These are phyloP conservation scores for Lutraria lutraria DNA, from an alignment of 2,888 invertebrate species.

Conservation along the genomic window DNA sequence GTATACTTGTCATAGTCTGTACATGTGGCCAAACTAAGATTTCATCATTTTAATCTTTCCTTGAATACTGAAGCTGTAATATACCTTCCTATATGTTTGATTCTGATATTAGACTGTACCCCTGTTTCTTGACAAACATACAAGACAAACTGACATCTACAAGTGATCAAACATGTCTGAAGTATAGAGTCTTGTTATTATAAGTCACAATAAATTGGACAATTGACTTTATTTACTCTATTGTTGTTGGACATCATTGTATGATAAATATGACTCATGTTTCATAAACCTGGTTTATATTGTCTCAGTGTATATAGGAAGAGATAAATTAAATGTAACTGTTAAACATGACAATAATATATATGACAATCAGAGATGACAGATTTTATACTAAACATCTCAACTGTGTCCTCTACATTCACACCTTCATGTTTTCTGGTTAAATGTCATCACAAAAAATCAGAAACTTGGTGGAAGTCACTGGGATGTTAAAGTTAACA, in stretches of 20 bases:
- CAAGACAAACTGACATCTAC: too few relatives aligned
- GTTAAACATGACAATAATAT: background rate
- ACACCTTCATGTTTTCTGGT: background rate
- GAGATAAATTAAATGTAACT: background rate
- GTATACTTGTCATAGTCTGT: too few relatives aligned
- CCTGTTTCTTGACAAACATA: too few relatives aligned
- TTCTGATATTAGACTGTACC: too few relatives aligned
- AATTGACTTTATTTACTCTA: background rate
- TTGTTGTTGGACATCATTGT: background rate
- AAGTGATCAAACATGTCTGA: too few relatives aligned
- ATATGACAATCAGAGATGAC: background rate
- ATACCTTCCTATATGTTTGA: too few relatives aligned
- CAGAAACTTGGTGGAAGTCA: background rate
- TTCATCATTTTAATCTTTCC: too few relatives aligned
- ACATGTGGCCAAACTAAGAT: too few relatives aligned
- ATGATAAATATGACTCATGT: background rate
- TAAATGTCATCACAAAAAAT: too few relatives aligned
- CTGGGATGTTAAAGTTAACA: background rate
- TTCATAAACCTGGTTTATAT: background rate
- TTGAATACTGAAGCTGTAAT: too few relatives aligned
- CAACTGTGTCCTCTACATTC: background rate
- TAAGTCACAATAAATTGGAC: too few relatives aligned
- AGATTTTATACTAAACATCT: background rate
- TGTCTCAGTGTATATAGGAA: background rate
- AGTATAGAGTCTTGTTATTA: too few relatives aligned